Conservation (phyloP, 1,140 invertebrate species). For the Hypsibius dujardini region DNA sequence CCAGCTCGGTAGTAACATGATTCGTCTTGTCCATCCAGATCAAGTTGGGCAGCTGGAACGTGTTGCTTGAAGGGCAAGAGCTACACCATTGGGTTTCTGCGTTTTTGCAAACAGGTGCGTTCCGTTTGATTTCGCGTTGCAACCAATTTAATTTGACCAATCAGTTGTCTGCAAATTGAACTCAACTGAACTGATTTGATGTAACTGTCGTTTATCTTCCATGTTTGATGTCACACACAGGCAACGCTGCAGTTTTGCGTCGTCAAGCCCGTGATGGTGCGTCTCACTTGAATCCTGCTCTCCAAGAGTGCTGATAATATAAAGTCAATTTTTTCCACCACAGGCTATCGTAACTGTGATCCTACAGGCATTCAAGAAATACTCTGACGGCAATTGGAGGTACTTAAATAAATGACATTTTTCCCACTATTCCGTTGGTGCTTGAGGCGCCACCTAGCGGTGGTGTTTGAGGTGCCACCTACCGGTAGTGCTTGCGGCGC, state of each 20-base stretch:
- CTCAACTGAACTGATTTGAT: slow-evolving; percentile 18
- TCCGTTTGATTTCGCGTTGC: too few species aligned
- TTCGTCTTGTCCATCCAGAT: slow-evolving; percentile 39
- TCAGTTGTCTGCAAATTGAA: too few species aligned
- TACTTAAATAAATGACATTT: slow-evolving; percentile 30
- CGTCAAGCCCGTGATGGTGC: slow-evolving; percentile 92
- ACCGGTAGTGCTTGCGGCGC: slow-evolving; percentile 4
- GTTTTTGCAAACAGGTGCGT: slow-evolving; percentile 98
- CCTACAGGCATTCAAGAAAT: slow-evolving; percentile 71
- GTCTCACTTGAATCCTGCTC: too few species aligned
- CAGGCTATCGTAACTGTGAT: slow-evolving; percentile 93
- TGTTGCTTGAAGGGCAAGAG: slow-evolving; percentile 88
- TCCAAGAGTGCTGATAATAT: too few species aligned
- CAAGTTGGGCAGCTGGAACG: slow-evolving; percentile 80
- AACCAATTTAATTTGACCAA: too few species aligned
- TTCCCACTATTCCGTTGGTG: slow-evolving; percentile 19
- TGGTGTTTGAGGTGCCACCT: too few species aligned
- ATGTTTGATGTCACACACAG: slow-evolving; percentile 25
- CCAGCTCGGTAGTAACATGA: slow-evolving; percentile 18
- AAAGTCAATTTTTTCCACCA: too few species aligned
- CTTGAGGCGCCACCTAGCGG: too few species aligned
- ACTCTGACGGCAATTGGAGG: slow-evolving; percentile 83
- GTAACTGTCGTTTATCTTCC: too few species aligned
- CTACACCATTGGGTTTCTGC: slow-evolving; percentile 93
- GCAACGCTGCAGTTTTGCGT: slow-evolving; percentile 97